These are phyloP conservation scores for Porites divaricata DNA, from an alignment of 92 coral and sea anemone species.

Conservation along the genomic window DNA sequence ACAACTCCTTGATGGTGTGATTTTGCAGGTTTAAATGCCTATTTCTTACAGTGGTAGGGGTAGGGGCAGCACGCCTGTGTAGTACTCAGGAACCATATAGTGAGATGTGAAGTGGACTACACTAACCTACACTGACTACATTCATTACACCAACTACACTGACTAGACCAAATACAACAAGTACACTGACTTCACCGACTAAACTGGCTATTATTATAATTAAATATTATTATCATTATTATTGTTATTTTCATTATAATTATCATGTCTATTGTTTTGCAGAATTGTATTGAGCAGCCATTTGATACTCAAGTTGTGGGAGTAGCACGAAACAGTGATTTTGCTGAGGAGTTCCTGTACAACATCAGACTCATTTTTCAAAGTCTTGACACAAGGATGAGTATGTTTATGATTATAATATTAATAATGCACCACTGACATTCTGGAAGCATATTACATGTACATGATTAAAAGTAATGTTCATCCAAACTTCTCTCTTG, in stretches of 20 bases:
- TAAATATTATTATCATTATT: too few relatives aligned
- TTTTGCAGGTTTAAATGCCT: slow-evolving; percentile 73
- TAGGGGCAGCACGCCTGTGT: neutral
- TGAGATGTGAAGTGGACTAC: too few relatives aligned
- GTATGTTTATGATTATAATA: slow-evolving; percentile 50
- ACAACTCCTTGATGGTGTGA: slow-evolving; percentile 95
- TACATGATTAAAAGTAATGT: neutral
- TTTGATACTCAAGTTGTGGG: slow-evolving; percentile 79
- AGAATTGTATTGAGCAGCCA: slow-evolving; percentile 96
- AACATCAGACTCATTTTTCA: slow-evolving; percentile 84
- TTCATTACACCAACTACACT: too few relatives aligned
- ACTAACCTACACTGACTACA: too few relatives aligned
- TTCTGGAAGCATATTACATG: neutral
- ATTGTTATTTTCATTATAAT: neutral
- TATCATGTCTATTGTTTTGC: neutral
- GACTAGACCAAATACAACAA: too few relatives aligned
- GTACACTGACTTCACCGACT: too few relatives aligned
- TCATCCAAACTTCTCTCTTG: neutral
- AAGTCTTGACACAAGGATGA: slow-evolving; percentile 85
- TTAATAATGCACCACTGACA: neutral
- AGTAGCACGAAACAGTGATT: slow-evolving; percentile 80
- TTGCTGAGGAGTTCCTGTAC: slow-evolving; percentile 89
- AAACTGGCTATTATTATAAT: too few relatives aligned
- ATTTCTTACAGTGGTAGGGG: too few relatives aligned
- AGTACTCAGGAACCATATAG: too few relatives aligned